Conservation (phyloP, 2,888 invertebrate genomes). For the Sarcophaga subvicina region DNA sequence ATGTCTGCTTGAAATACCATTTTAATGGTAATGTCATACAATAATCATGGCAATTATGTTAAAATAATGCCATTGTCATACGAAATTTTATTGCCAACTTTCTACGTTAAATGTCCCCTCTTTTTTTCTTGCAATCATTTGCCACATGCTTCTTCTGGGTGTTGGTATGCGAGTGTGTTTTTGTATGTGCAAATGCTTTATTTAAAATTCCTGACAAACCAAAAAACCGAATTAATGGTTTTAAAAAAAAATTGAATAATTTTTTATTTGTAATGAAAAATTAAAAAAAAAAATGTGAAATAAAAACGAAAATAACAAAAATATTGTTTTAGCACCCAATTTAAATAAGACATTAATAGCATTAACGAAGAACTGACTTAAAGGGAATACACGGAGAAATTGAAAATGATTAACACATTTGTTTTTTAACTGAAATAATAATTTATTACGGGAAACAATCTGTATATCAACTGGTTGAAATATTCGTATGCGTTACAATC, state of each 20-base stretch:
- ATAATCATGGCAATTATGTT: constrained; percentile 69
- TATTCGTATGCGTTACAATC: too few species aligned
- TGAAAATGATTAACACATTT: neutral
- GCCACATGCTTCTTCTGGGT: neutral
- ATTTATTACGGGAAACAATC: neutral
- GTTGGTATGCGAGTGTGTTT: neutral
- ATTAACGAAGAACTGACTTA: neutral
- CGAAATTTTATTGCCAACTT: constrained; percentile 58
- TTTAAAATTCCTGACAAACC: too few species aligned
- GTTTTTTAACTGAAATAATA: neutral
- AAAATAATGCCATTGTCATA: constrained; percentile 65
- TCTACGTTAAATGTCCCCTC: constrained; percentile 10
- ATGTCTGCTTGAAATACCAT: constrained; percentile 33
- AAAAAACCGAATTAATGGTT: neutral
- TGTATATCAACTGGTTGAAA: too few species aligned
- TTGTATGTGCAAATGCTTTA: neutral
- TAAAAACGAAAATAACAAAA: neutral
- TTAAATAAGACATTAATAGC: neutral
- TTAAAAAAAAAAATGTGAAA: neutral
- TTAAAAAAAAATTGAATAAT: neutral
- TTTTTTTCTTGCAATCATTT: neutral
- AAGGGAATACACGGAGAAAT: neutral
- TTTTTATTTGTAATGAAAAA: neutral
- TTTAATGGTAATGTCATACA: constrained; percentile 56
- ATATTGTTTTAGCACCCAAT: neutral